A percentile compares a stretch with the other conserved stretches of the same genome.
Evolutionary conservation across 2,113 vertebrate species (phyloP).

Genomic region (Excalfactoria chinensis): DNA sequence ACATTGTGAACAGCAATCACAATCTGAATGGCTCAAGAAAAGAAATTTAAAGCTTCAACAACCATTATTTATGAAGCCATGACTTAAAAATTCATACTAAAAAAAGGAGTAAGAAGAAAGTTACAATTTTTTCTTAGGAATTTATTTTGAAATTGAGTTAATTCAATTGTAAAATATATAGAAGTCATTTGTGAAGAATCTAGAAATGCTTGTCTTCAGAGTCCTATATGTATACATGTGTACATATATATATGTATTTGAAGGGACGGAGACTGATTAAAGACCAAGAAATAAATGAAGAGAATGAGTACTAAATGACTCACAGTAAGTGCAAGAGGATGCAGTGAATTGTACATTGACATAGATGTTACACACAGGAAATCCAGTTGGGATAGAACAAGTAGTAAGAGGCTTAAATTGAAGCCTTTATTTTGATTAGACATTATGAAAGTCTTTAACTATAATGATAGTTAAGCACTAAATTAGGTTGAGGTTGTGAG

Average conservation of each 20-base stretch:
- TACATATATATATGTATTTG: neutral
- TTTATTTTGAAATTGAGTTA: neutral
- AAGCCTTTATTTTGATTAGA: slow-evolving; percentile 18
- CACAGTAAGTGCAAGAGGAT: neutral
- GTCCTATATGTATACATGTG: neutral
- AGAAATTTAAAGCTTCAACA: neutral
- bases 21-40: neutral
- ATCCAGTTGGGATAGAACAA: neutral
- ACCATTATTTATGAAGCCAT: neutral
- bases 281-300: neutral
- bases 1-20: neutral
- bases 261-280: neutral
- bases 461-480: slow-evolving; percentile 14
- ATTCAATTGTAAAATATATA: neutral
- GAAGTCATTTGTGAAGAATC: neutral
- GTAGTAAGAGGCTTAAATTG: slow-evolving; percentile 29
- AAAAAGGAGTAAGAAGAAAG: neutral
- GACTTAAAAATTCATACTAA: neutral
- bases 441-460: slow-evolving; percentile 16
- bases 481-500: neutral
- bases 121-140: neutral
- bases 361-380: neutral
- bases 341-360: neutral
- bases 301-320: neutral
- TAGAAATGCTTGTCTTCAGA: neutral